phyloP scores from a whole-genome alignment of 2,113 vertebrate species.

The Microtus richardsoni region DNA sequence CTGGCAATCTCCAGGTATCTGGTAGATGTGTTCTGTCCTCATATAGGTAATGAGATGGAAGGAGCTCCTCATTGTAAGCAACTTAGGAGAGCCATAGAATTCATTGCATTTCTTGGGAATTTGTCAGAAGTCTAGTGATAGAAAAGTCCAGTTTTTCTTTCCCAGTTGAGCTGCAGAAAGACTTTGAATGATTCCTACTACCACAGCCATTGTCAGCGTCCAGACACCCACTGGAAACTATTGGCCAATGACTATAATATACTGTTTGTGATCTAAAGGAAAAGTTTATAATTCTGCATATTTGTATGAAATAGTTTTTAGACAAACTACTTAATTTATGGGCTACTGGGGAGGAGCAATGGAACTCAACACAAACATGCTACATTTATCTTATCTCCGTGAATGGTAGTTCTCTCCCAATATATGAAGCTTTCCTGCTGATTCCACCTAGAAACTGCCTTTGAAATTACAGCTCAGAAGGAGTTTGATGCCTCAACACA shows the following conservation, averaged over 20 bases:
- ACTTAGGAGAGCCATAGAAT: neutral
- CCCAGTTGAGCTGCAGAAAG: neutral
- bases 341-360: slow-evolving; percentile 23
- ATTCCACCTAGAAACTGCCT: slow-evolving; percentile 38
- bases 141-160: neutral
- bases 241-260: slow-evolving; percentile 82
- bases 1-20: neutral
- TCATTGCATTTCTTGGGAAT: slow-evolving; percentile 18
- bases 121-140: slow-evolving; percentile 12
- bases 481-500: neutral
- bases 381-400: slow-evolving; percentile 83
- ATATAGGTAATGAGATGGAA: neutral
- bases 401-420: slow-evolving; percentile 75
- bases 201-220: slow-evolving; percentile 16
- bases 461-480: neutral
- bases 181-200: neutral
- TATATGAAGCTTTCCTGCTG: slow-evolving; percentile 45
- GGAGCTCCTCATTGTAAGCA: neutral
- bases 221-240: slow-evolving; percentile 78
- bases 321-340: slow-evolving; percentile 81
- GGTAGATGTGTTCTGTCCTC: neutral
- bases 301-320: slow-evolving; percentile 82
- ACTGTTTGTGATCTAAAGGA: slow-evolving; percentile 77
- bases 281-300: slow-evolving; percentile 80
- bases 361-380: slow-evolving; percentile 80